Percentiles rank a stretch among this genome's conserved stretches.
Evolutionary conservation across 2,113 vertebrate species (phyloP).

Genomic region (Rhinopomastus cyanomelas): DNA sequence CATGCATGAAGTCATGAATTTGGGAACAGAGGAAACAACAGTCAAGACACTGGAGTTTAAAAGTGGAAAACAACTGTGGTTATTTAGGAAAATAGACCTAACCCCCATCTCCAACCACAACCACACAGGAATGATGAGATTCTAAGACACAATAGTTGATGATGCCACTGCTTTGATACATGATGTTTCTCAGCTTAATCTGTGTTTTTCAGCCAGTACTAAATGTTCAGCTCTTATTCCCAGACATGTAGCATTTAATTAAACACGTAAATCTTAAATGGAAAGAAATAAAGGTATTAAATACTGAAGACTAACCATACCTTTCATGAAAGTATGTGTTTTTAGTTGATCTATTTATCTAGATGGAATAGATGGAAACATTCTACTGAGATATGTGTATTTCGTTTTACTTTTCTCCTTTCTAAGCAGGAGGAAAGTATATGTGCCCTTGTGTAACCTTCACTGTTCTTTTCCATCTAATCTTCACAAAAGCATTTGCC

Average conservation of each 20-base stretch:
- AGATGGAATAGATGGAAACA: not conserved
- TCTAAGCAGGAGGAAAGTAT: not conserved
- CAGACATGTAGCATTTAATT: not conserved
- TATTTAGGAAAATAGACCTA: not conserved
- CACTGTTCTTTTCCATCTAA: not conserved
- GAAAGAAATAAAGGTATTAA: not conserved
- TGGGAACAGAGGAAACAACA: not conserved
- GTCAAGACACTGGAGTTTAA: not conserved
- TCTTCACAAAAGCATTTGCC: not conserved
- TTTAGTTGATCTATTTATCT: not conserved
- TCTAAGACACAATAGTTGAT: not conserved
- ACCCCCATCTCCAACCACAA: not conserved
- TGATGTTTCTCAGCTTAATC: not conserved
- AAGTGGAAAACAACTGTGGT: not conserved
- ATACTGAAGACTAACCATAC: not conserved
- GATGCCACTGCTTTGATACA: not conserved
- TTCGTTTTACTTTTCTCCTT: not conserved
- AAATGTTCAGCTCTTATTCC: not conserved
- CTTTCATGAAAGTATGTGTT: not conserved
- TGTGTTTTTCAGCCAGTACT: not conserved
- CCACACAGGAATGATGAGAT: not conserved
- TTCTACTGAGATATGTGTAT: not conserved
- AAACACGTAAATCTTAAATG: not conserved
- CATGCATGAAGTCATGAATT: not conserved
- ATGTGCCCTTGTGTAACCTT: conserved; percentile 10